Conservation (phyloP, 2,113 vertebrate species). For the Anoplopoma fimbria region DNA sequence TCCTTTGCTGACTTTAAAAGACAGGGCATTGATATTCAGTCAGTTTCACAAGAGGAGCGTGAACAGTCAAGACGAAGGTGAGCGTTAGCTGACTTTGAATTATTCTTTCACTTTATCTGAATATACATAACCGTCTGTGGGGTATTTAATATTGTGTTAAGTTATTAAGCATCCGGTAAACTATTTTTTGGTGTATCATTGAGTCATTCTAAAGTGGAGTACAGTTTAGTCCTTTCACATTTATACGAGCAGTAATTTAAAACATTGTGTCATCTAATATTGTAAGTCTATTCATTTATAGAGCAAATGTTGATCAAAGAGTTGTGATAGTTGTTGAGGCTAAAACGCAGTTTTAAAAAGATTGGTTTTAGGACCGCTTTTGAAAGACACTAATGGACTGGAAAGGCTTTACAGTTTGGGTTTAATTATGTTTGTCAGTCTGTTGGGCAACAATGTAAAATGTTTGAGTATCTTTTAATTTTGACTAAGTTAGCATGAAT, state of each 20-base stretch:
- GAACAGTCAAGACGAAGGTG: slow-evolving; percentile 41
- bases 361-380: background rate
- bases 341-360: background rate
- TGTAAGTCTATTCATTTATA: background rate
- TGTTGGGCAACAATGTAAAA: background rate
- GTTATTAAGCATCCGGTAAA: background rate
- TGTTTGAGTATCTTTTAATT: background rate
- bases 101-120: background rate
- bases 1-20: background rate
- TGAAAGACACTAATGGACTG: background rate
- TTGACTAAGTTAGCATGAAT: background rate
- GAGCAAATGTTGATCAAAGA: background rate
- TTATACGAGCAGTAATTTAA: background rate
- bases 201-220: background rate
- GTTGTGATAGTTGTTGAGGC: background rate
- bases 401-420: no score
- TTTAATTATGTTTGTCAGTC: background rate
- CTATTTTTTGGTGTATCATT: background rate
- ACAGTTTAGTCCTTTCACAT: background rate
- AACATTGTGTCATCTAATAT: background rate
- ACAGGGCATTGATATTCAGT: background rate
- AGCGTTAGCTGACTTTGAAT: slow-evolving; percentile 11
- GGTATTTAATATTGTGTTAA: background rate
- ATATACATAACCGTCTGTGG: background rate
- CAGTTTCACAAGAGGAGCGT: slow-evolving; percentile 14